Evolutionary conservation across 2,113 vertebrate genomes (phyloP).

Genomic region (Gallinago jamesoni): DNA sequence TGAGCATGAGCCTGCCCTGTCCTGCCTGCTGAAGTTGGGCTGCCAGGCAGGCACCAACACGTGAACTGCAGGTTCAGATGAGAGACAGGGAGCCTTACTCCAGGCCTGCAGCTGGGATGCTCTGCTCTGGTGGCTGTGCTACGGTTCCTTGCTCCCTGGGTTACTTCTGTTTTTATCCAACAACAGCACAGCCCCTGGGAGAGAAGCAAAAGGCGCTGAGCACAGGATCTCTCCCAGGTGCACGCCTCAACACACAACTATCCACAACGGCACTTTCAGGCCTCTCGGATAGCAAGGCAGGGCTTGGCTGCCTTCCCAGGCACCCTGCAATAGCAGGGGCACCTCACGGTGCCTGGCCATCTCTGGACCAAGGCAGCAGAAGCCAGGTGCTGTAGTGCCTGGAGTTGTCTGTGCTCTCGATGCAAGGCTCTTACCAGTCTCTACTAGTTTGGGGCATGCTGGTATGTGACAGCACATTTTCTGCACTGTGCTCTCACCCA

Average conservation of each 20-base stretch:
- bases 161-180: not conserved
- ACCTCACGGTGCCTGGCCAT: no score
- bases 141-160: accelerated
- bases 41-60: not conserved
- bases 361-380: not conserved
- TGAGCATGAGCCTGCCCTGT: not conserved
- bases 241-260: not conserved
- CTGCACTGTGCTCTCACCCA: not conserved
- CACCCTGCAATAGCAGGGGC: not conserved
- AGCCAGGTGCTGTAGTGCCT: not conserved
- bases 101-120: not conserved
- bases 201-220: not conserved
- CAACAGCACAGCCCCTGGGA: accelerated
- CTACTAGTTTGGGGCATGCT: not conserved
- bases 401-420: not conserved
- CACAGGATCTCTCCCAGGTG: not conserved
- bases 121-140: not conserved
- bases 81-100: not conserved
- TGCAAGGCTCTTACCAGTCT: not conserved
- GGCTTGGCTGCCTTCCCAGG: not conserved
- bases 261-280: not conserved
- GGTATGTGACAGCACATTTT: not conserved
- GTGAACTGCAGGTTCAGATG: accelerated
- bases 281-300: not conserved
- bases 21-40: not conserved